These are phyloP conservation scores for Emys orbicularis DNA, from an alignment of 2,797 vertebrate species.

Conservation along the genomic window DNA sequence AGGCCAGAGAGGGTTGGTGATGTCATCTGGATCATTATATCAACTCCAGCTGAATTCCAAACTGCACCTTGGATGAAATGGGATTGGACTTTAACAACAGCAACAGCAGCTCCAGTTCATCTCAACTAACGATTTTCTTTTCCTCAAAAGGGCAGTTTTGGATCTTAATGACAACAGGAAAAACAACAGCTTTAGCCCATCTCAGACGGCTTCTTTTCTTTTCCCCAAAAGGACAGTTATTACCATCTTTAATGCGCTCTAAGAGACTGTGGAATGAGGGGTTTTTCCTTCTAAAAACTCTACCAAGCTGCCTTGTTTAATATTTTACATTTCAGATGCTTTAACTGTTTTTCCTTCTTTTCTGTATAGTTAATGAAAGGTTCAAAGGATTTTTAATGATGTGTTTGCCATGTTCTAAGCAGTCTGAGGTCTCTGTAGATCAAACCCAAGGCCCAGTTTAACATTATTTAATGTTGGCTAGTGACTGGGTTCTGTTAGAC, in stretches of 20 bases:
- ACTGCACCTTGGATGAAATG: background rate
- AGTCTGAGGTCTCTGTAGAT: background rate
- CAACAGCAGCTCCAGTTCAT: background rate
- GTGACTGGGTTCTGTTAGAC: background rate
- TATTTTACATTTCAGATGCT: background rate
- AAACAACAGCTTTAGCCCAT: background rate
- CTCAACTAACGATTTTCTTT: background rate
- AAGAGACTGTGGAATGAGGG: background rate
- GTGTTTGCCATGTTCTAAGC: background rate
- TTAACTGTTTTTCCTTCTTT: background rate
- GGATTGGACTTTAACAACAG: background rate
- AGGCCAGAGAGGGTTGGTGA: background rate
- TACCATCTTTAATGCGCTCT: background rate
- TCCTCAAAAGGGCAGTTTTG: background rate
- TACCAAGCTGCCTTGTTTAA: background rate
- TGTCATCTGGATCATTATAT: background rate
- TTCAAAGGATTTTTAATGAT: background rate
- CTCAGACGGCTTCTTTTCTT: background rate
- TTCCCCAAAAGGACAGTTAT: background rate
- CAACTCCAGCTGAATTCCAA: background rate
- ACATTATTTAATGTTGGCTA: background rate
- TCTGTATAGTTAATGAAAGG: background rate
- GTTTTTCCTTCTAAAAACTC: background rate
- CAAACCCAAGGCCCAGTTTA: background rate
- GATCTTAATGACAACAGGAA: background rate